phyloP scores from a whole-genome alignment of 2,797 vertebrate genomes.

The Sphenopsis melanotis region DNA sequence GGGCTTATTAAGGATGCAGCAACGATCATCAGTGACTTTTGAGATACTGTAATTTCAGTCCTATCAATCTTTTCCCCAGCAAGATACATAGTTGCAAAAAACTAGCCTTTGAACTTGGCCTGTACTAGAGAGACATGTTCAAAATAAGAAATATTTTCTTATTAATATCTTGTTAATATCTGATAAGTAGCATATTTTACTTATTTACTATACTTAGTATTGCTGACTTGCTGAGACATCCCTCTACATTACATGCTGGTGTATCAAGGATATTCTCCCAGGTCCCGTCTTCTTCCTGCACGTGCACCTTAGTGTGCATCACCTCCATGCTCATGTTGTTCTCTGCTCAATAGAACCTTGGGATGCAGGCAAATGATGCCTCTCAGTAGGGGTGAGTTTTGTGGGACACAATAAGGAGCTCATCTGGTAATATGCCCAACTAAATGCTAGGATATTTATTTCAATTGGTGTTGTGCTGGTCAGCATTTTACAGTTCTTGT shows the following conservation, averaged over 20 bases:
- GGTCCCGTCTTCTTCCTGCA: not conserved
- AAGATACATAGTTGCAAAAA: not conserved
- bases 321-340: not conserved
- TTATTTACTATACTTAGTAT: not conserved
- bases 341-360: not conserved
- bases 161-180: not conserved
- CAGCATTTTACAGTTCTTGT: not conserved
- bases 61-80: not conserved
- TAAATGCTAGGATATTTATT: not conserved
- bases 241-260: not conserved
- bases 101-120: not conserved
- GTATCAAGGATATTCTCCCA: not conserved
- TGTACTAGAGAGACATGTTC: not conserved
- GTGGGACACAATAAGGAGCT: not conserved
- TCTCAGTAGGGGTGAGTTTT: not conserved
- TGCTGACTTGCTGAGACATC: not conserved
- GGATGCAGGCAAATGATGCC: not conserved
- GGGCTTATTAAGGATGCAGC: not conserved
- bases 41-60: not conserved
- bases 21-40: not conserved
- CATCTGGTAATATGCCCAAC: not conserved
- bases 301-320: not conserved
- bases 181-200: not conserved
- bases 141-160: not conserved
- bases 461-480: not conserved